Evolutionary conservation across 2,113 vertebrate genomes (phyloP).

Genomic region (Orycteropus afer): DNA sequence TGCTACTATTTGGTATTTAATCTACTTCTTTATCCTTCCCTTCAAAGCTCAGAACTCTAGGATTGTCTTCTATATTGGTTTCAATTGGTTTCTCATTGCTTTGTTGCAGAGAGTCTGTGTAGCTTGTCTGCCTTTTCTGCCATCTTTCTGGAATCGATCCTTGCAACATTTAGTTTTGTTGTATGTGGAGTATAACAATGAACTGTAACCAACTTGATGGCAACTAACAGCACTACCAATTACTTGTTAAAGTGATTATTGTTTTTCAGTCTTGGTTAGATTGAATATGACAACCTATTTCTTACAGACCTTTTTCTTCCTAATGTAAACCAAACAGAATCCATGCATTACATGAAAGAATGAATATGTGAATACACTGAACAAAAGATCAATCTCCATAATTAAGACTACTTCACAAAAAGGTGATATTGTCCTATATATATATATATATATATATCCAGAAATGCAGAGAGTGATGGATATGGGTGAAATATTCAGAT

Average conservation of each 20-base stretch:
- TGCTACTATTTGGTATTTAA: no score
- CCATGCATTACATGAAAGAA: background rate
- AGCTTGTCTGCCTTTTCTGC: no score
- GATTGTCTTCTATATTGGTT: no score
- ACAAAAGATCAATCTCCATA: background rate
- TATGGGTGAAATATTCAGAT: background rate
- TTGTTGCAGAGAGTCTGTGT: no score
- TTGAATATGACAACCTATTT: background rate
- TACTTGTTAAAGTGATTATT: background rate
- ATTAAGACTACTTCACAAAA: background rate
- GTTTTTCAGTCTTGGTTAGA: background rate
- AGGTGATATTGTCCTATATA: background rate
- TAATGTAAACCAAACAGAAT: constrained; percentile 12
- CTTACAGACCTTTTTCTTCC: background rate
- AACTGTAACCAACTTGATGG: background rate
- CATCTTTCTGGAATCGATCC: no score
- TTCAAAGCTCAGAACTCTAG: no score
- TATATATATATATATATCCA: no score
- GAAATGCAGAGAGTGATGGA: background rate
- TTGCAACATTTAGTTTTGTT: no score
- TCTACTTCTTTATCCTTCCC: no score
- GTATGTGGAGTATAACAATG: no score
- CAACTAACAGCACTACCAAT: background rate
- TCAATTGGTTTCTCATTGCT: no score
- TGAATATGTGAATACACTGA: constrained; percentile 22